Conservation (phyloP, 2,888 invertebrate species). For the Leucoptera coffeella region DNA sequence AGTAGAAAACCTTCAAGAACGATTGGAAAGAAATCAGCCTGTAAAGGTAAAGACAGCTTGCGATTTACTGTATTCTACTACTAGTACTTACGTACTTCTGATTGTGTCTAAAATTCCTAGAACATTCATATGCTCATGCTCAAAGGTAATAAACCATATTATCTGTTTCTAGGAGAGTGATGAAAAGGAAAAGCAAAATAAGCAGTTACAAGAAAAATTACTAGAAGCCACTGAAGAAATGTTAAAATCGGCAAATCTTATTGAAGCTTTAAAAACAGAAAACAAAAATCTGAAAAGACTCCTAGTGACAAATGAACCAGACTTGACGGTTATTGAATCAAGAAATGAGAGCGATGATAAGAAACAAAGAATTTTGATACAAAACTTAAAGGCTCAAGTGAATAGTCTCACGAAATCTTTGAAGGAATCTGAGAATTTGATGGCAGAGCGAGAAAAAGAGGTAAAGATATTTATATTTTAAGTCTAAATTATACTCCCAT, state of each 20-base stretch:
- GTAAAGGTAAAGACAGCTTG: too few species aligned
- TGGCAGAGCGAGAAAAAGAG: slow-evolving; percentile 62
- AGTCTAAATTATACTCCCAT: too few species aligned
- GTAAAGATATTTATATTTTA: too few species aligned
- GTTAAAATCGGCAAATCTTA: slow-evolving; percentile 60
- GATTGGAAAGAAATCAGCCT: too few species aligned
- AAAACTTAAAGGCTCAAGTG: slow-evolving; percentile 54
- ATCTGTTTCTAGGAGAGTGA: slow-evolving; percentile 43
- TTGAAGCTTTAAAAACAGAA: slow-evolving; percentile 61
- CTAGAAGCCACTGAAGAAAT: slow-evolving; percentile 71
- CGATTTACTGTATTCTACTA: too few species aligned
- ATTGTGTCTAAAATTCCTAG: too few species aligned
- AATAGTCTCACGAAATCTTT: slow-evolving; percentile 54
- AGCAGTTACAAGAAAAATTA: slow-evolving; percentile 67
- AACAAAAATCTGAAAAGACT: slow-evolving; percentile 24
- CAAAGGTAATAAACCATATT: too few species aligned
- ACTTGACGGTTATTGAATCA: slow-evolving; percentile 18
- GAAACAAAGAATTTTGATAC: slow-evolving; percentile 38
- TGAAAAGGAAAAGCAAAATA: slow-evolving; percentile 62
- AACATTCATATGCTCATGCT: too few species aligned
- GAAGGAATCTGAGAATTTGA: slow-evolving; percentile 65
- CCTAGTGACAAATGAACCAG: slow-evolving; percentile 24
- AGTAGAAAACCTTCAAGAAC: slow-evolving; percentile 40
- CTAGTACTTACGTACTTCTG: too few species aligned
- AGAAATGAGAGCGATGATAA: slow-evolving; percentile 40